Percentiles rank a stretch among this genome's conserved stretches.
Evolutionary conservation across 2,113 vertebrate genomes (phyloP).

Genomic region (Otis tarda): DNA sequence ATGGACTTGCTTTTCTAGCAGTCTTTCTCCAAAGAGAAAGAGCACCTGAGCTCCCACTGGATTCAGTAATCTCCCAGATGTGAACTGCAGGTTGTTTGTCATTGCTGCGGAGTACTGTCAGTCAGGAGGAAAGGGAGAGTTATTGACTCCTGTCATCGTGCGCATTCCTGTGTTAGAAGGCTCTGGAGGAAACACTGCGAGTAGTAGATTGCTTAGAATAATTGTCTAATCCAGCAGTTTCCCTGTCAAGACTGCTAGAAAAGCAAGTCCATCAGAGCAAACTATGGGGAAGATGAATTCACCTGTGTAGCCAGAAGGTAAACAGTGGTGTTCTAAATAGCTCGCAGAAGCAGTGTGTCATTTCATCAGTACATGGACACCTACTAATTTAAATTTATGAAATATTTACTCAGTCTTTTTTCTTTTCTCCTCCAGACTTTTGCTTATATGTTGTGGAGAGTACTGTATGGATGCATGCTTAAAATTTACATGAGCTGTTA

Average conservation of each 20-base stretch:
- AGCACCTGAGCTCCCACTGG: background rate
- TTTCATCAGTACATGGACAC: background rate
- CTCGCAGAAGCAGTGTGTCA: accelerated
- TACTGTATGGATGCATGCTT: background rate
- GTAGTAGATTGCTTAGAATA: background rate
- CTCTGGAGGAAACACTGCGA: background rate
- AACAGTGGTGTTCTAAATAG: background rate
- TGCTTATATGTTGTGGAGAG: background rate
- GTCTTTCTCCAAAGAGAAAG: background rate
- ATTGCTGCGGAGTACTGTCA: background rate
- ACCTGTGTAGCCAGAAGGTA: background rate
- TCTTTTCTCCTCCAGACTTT: background rate
- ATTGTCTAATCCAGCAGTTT: background rate
- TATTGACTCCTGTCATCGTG: background rate
- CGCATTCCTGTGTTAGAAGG: background rate
- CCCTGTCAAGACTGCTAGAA: background rate
- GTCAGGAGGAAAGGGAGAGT: background rate
- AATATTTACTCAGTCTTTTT: background rate
- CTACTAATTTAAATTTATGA: background rate
- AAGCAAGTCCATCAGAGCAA: background rate
- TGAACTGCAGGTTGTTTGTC: background rate
- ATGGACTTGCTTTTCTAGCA: background rate
- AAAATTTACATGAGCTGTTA: background rate
- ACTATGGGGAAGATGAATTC: background rate
- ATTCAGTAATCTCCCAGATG: background rate